phyloP scores from a whole-genome alignment of 1,140 invertebrate genomes.

The Solen grandis region DNA sequence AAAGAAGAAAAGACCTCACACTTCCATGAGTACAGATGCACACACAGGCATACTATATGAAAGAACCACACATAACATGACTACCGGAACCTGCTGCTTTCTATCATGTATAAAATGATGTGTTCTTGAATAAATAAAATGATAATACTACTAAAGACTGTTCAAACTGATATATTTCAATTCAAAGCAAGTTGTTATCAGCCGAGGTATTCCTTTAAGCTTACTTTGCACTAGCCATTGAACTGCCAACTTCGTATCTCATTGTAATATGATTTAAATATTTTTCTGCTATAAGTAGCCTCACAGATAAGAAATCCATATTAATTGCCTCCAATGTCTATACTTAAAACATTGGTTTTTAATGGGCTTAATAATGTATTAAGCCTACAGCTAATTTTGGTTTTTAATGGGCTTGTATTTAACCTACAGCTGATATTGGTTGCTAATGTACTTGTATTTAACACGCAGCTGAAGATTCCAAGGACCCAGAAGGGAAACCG shows the following conservation, averaged over 20 bases:
- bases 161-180: too few species aligned
- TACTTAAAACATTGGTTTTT: too few species aligned
- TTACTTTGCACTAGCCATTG: too few species aligned
- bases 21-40: not conserved
- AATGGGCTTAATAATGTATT: not conserved
- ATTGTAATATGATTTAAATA: too few species aligned
- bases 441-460: slow-evolving; percentile 1
- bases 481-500: not conserved
- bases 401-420: not conserved
- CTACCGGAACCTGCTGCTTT: not conserved
- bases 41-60: not conserved
- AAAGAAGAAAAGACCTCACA: not conserved
- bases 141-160: too few species aligned
- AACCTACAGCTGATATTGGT: not conserved
- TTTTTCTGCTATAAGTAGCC: too few species aligned
- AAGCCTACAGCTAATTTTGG: not conserved
- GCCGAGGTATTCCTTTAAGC: too few species aligned
- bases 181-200: too few species aligned
- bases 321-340: too few species aligned
- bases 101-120: not conserved
- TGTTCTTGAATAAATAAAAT: too few species aligned
- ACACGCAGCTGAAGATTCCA: slow-evolving; percentile 3
- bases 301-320: too few species aligned
- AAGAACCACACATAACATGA: not conserved
- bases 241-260: too few species aligned